Evolutionary conservation across 2,888 invertebrate species (phyloP).

Genomic region (Toxonevra muliebris): DNA sequence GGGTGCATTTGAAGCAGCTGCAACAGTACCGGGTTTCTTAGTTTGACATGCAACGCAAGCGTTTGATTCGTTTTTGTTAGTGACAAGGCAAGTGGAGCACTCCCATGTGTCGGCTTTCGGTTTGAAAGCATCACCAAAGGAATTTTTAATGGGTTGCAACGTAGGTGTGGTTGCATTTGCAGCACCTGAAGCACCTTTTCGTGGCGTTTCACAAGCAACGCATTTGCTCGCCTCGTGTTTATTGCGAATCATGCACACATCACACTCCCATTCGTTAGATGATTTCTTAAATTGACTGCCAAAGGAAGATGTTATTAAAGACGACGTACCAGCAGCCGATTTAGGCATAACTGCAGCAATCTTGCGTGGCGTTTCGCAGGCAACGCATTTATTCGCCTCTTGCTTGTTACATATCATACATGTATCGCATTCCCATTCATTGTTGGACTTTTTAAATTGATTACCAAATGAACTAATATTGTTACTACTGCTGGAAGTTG

Average conservation of each 20-base stretch:
- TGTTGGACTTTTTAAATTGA: constrained; percentile 66
- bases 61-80: constrained; percentile 64
- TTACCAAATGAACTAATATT: constrained; percentile 49
- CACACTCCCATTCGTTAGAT: constrained; percentile 73
- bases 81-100: constrained; percentile 69
- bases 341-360: constrained; percentile 34
- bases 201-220: constrained; percentile 68
- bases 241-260: constrained; percentile 72
- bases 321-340: constrained; percentile 10
- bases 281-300: constrained; percentile 67
- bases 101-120: constrained; percentile 69
- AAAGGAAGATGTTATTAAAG: constrained; percentile 19
- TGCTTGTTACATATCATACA: constrained; percentile 72
- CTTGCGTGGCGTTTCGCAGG: constrained; percentile 67
- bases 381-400: constrained; percentile 66
- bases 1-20: constrained; percentile 17
- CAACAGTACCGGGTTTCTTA: constrained; percentile 60
- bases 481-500: background rate
- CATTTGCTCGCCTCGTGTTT: constrained; percentile 65
- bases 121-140: constrained; percentile 67
- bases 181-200: constrained; percentile 40
- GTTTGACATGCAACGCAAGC: constrained; percentile 70
- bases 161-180: constrained; percentile 19
- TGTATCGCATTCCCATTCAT: constrained; percentile 74
- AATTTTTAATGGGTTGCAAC: constrained; percentile 32